phyloP scores from a whole-genome alignment of 2,113 vertebrate species.

The Dissostichus mawsoni region DNA sequence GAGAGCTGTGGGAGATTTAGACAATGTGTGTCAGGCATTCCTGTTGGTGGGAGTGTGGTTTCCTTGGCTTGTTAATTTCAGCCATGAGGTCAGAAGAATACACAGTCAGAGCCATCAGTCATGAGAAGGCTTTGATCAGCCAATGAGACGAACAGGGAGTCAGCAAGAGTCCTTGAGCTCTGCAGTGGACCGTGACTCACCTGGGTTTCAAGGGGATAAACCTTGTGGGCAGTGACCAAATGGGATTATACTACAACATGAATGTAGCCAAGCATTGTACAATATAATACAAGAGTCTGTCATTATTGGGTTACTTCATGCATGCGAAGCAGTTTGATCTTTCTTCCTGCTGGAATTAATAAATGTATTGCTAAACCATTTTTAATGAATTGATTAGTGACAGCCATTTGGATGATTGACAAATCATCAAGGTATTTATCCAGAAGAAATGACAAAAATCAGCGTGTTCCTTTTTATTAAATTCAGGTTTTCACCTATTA shows the following conservation, averaged over 20 bases:
- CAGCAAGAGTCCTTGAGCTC: conserved; percentile 25
- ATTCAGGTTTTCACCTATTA: background rate
- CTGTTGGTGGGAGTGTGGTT: conserved; percentile 46
- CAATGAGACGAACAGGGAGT: conserved; percentile 55
- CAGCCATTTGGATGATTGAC: no score
- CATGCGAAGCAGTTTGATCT: background rate
- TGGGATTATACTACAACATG: background rate
- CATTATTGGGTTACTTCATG: background rate
- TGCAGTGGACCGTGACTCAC: conserved; percentile 56
- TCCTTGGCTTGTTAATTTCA: conserved; percentile 57
- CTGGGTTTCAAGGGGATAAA: conserved; percentile 1
- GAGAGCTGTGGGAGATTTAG: conserved; percentile 36
- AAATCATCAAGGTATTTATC: background rate
- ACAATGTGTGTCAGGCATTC: conserved; percentile 47
- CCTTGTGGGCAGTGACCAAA: background rate
- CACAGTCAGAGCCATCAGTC: conserved; percentile 21
- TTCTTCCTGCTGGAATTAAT: background rate
- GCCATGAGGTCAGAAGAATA: conserved; percentile 45
- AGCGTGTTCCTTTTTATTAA: background rate
- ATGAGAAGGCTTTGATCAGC: conserved; percentile 68
- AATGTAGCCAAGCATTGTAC: background rate
- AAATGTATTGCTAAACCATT: background rate
- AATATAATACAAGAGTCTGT: background rate
- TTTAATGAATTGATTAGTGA: background rate
- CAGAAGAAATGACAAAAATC: background rate